Conservation (phyloP, 1,140 invertebrate genomes). For the Zaprionus taronus region DNA sequence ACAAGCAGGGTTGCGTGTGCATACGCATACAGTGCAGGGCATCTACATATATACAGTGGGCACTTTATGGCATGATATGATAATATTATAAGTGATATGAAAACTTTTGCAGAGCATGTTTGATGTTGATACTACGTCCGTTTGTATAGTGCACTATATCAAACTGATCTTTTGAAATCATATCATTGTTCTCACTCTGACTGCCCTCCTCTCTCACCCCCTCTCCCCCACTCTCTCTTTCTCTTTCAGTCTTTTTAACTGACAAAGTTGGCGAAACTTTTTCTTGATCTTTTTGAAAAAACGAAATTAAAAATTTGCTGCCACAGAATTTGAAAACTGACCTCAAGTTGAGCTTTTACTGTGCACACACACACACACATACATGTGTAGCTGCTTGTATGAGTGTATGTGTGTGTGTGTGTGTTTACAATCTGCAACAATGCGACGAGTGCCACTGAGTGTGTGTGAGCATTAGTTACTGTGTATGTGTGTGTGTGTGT, state of each 20-base stretch:
- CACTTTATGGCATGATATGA: neutral
- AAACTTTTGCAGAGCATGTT: no score
- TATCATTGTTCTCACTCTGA: no score
- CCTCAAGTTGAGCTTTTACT: conserved; percentile 26
- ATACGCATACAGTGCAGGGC: conserved; percentile 21
- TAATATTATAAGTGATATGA: neutral
- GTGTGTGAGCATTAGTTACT: neutral
- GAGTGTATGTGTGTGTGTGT: conserved; percentile 21
- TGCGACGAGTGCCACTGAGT: neutral
- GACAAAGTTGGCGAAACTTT: neutral
- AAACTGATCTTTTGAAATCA: no score
- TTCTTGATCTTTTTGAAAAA: neutral
- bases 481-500: conserved; percentile 1
- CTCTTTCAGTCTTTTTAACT: neutral
- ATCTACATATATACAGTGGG: neutral
- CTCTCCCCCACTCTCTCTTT: neutral
- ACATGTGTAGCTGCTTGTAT: neutral
- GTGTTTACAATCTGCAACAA: conserved; percentile 39
- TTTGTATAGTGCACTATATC: no score
- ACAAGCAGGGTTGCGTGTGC: neutral
- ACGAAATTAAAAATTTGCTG: neutral
- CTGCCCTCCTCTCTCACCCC: neutral
- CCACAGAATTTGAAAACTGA: neutral
- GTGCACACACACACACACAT: conserved; percentile 11
- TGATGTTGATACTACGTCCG: no score